Base-by-base conservation (phyloP, 2,797 vertebrate species). In the Oryzias dopingdopingensis region DNA sequence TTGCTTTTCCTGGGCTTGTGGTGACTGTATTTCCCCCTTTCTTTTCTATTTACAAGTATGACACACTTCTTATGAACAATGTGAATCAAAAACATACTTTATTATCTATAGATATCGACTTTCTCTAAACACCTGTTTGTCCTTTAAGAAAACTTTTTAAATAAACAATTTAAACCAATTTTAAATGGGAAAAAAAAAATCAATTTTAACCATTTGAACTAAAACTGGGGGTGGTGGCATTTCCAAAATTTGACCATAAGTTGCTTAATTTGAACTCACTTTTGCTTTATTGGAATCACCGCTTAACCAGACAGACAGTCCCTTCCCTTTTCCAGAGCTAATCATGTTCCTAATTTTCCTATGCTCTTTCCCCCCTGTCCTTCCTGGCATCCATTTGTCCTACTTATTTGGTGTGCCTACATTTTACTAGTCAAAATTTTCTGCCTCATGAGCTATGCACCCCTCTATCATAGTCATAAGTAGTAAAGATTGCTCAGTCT, bases 361-460 rank as follows among this genome's bases (percentile, higher is more conserved):
- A 49, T 71, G 60, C 70, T 73, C 20, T 76, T 65, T 58, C 65
- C 67, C 66, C 77, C 70, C 42, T 59, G 58, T 76, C 77, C 74
- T 62, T 77, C 74, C 82, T 72, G 76, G 66, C 84, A 83, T 82
- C 74, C 76, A 79, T 83, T 74, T 81, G 76, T 81, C 79, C 77
- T 80, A 81, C 76, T 86, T 87, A 75, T 79, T 71, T 89, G 72
- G 70, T 75, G 74, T 86, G 62, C 73, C 58, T 77, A 44, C 55
- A 6, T 72, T 79, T 62, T 80, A 67, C 49, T 53, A 78, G 68
- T 70, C 52, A 67, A 56, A 74, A 56, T 72, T 70, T 57, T 65
- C 67, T 60, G 58, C 54, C 56, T 72, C 65, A 49, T 57, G 70
- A 53, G 66, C 49, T 59, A 23, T 53, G 52, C 45, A 55, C 64